These are phyloP conservation scores for Bubo scandiacus DNA, from an alignment of 2,113 vertebrate species.

Conservation along the genomic window DNA sequence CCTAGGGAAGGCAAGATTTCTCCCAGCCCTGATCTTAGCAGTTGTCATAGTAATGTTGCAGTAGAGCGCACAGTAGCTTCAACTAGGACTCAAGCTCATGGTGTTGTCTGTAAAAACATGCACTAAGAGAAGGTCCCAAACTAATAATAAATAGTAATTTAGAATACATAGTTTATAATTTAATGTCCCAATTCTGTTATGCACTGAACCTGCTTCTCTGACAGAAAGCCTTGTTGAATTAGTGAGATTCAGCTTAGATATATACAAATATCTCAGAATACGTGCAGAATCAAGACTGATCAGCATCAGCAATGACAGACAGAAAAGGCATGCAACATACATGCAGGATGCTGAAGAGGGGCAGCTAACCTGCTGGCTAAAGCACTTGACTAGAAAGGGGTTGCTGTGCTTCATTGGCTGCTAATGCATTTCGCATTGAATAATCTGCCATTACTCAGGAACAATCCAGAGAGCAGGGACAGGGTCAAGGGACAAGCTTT, in stretches of 20 bases:
- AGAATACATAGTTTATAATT: background rate
- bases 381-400: background rate
- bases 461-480: background rate
- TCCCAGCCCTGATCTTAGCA: background rate
- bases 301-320: background rate
- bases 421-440: background rate
- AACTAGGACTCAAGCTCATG: background rate
- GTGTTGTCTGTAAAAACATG: background rate
- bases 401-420: background rate
- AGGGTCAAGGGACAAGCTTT: background rate
- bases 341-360: background rate
- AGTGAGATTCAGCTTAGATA: background rate
- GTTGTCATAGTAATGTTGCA: slow-evolving; percentile 36
- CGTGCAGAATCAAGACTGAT: rapidly evolving
- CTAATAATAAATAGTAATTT: background rate
- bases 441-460: background rate
- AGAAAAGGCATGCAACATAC: background rate
- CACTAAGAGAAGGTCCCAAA: background rate
- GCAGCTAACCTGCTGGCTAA: background rate
- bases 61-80: background rate
- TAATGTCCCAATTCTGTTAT: background rate
- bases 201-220: background rate
- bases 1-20: background rate
- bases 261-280: background rate
- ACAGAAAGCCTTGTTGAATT: background rate